Evolutionary conservation across 2,888 invertebrate species (phyloP).

Genomic region (Ochlodes sylvanus): DNA sequence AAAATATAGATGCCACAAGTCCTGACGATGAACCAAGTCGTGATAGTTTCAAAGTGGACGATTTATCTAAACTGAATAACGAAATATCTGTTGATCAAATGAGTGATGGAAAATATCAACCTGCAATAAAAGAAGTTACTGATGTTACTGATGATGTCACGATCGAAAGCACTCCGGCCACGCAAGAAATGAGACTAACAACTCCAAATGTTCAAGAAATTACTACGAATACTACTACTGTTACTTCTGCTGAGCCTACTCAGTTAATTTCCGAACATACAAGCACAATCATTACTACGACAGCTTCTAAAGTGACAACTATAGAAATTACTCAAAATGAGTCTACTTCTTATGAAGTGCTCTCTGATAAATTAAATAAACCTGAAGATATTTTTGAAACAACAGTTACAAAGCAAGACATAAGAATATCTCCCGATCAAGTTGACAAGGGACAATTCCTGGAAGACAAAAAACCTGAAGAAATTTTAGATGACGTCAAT

Average conservation of each 20-base stretch:
- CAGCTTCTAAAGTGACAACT: constrained; percentile 66
- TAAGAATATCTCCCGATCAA: constrained; percentile 53
- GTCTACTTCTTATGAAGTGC: constrained; percentile 61
- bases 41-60: not conserved
- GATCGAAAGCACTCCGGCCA: constrained; percentile 45
- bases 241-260: constrained; percentile 59
- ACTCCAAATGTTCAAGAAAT: constrained; percentile 53
- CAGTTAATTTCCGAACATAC: constrained; percentile 63
- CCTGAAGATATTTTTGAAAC: constrained; percentile 51
- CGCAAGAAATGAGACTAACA: constrained; percentile 52
- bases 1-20: not conserved
- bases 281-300: constrained; percentile 61
- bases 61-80: not conserved
- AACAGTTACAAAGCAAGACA: constrained; percentile 50
- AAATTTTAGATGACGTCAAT: not conserved
- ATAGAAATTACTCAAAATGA: constrained; percentile 67
- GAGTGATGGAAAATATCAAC: not conserved
- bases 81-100: not conserved
- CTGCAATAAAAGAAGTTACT: not conserved
- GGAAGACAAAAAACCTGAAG: not conserved
- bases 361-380: constrained; percentile 55
- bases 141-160: not conserved
- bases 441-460: constrained; percentile 48
- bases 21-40: not conserved
- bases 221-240: constrained; percentile 57